phyloP scores from a whole-genome alignment of 2,888 invertebrate species.

The Nomada flava region DNA sequence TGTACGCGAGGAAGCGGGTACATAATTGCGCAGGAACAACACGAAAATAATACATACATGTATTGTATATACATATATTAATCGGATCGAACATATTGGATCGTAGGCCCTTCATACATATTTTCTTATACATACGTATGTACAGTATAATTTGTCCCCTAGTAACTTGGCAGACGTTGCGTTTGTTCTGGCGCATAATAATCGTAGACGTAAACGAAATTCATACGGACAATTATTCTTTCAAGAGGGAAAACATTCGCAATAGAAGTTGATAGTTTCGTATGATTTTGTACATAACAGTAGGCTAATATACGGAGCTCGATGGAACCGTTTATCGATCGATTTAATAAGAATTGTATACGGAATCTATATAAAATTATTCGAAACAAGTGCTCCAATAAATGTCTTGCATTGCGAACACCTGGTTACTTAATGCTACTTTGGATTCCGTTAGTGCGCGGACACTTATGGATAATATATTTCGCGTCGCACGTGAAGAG shows the following conservation, averaged over 20 bases:
- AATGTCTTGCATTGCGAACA: slow-evolving; percentile 79
- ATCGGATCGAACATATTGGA: slow-evolving; percentile 40
- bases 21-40: too few species aligned
- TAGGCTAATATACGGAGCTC: slow-evolving; percentile 45
- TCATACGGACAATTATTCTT: slow-evolving; percentile 51
- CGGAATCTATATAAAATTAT: slow-evolving; percentile 73
- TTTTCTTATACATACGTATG: slow-evolving; percentile 68
- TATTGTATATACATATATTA: too few species aligned
- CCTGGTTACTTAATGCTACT: background rate
- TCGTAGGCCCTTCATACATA: slow-evolving; percentile 59
- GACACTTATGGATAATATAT: too few species aligned
- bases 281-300: slow-evolving; percentile 50
- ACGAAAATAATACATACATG: too few species aligned
- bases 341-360: slow-evolving; percentile 71
- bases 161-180: slow-evolving; percentile 69
- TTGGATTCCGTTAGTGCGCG: background rate
- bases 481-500: too few species aligned
- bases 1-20: too few species aligned
- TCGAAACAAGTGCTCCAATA: slow-evolving; percentile 74
- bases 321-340: slow-evolving; percentile 58
- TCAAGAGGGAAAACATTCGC: slow-evolving; percentile 31
- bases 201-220: slow-evolving; percentile 21
- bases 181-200: slow-evolving; percentile 48
- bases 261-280: slow-evolving; percentile 33
- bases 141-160: slow-evolving; percentile 69